Evolutionary conservation across 2,113 vertebrate genomes (phyloP), one percentile per base, ranked within the genome.

Genomic region (Poeciliopsis prolifica): DNA sequence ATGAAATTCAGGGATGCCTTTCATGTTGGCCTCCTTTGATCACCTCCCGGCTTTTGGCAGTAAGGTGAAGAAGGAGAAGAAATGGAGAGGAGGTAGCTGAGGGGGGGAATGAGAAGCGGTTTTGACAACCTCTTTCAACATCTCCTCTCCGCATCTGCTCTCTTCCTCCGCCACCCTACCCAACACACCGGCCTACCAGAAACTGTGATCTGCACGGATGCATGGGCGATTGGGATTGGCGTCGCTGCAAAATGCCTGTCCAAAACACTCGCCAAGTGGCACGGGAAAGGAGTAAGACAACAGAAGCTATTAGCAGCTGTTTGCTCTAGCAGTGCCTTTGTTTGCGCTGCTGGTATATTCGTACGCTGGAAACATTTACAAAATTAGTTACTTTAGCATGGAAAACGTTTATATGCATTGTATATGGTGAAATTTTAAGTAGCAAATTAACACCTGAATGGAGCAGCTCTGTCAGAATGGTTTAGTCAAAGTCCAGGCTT

Each of bases 21-120:
- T 95, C 90, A 94, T 92, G 92, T 89, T n/a, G 62, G 74, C 65
- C 73, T 63, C n/a, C 89, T 95, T 94, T 94, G 92, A 95, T 94
- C 91, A 86, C 44, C 70, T 65, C 78, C 66, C 24, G 67, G 70
- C 85, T 81, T 89, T 87, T 81, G 82, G 79, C 86, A 90, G 86
- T 35, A 69, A 80, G 79, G 77, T 79, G 85, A 72, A 86, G 85
- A n/a, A 82, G 83, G 71, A 87, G 81, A 75, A 69, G 85, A 84
- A 77, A 86, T 61, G 70, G 86, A 70, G 71, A 75, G 70, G 71
- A 81, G 75, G 83, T 70, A 71, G 75, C 86, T 60, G 76, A 86
- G 67, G 67, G 35, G 63, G 69, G 82, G 77, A 66, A 82, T 48
- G 65, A 82, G 72, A 73, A 82, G 86, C 51, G 83, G 77, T 85